These are phyloP conservation scores for Diglossa brunneiventris DNA, from an alignment of 2,113 vertebrate genomes.

Conservation along the genomic window DNA sequence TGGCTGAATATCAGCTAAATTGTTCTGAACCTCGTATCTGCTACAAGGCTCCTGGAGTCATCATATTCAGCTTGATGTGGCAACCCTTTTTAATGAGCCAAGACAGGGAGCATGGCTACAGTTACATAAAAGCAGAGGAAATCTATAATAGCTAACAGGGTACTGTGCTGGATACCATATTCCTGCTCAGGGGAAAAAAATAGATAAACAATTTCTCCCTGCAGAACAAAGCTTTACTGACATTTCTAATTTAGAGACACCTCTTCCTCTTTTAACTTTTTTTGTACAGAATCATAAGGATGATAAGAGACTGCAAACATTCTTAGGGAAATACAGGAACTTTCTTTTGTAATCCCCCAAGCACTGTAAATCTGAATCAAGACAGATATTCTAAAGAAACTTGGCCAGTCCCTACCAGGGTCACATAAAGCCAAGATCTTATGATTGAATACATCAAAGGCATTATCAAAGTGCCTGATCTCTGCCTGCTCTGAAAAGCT, in stretches of 20 bases:
- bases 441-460: neutral
- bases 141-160: accelerated
- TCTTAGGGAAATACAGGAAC: neutral
- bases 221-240: neutral
- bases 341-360: neutral
- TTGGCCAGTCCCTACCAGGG: neutral
- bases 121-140: neutral
- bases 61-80: neutral
- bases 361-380: neutral
- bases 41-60: neutral
- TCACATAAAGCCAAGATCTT: neutral
- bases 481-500: neutral
- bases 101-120: neutral
- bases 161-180: neutral
- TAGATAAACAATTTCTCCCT: neutral
- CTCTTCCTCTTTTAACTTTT: neutral
- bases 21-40: neutral
- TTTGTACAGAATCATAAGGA: neutral
- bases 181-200: neutral
- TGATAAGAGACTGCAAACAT: neutral
- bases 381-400: neutral
- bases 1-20: neutral
- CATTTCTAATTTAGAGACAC: neutral
- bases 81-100: neutral
- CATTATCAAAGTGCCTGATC: neutral